Evolutionary conservation across 2,797 vertebrate genomes (phyloP), one percentile per base, ranked within the genome.

Genomic region (Hypotaenidia philippensis): DNA sequence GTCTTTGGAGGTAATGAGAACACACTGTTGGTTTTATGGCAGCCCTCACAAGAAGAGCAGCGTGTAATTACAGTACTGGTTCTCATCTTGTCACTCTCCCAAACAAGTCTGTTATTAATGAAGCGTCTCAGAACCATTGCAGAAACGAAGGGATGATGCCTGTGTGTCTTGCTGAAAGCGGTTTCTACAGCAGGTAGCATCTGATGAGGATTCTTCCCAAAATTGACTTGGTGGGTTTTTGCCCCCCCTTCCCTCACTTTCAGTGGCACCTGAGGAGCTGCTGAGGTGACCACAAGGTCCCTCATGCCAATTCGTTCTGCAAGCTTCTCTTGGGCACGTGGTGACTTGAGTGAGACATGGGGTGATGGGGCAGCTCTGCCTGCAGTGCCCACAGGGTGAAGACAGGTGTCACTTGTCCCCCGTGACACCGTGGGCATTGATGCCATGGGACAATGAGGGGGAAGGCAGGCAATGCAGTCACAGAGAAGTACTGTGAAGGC

Each of bases 1-100:
- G 78, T 81, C 84, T 94, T 57, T 27, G 45, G 52, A 83, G 65
- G n/a, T 83, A 95, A 89, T 49, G 89, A 92, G 89, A 93, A 78
- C 55, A 64, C 50, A 47, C 38, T 2, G 6, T 65, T 90, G 86
- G 50, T 95, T 93, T 95, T 87, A 66, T 31, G 57, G 64, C 87
- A 91, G 66, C 40, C 52, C 41, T 87, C 70, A 72, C 88, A 87
- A 81, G 90, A 91, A 85, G 82, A 91, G 80, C 79, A 27, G 34
- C 69, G 45, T 64, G 84, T 81, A 91, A 85, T 87, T 93, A 93
- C 45, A 59, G 55, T 19, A 27, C 89, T 64, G 47, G 53, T 91
- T 92, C 84, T 57, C 65, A 69, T 82, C 84, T 71, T 87, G 64
- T 90, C 90, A 80, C 34, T 83, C 68, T 83, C 72, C 89, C 50